Base-by-base conservation (phyloP, 2,888 invertebrate species). In the Anodontia alba region DNA sequence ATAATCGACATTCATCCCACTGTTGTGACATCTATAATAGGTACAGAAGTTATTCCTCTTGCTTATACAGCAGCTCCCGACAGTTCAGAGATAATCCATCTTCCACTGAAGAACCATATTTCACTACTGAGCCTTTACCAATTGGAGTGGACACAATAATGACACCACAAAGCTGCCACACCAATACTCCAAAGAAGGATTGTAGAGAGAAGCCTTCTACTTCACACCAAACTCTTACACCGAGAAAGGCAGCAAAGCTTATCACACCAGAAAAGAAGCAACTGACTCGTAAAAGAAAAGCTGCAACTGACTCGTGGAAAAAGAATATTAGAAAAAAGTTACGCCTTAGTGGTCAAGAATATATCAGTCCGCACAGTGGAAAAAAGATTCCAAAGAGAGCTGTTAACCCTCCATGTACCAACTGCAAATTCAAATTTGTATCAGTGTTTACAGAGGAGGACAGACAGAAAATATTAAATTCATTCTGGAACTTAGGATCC, bases 281-380 rank as follows among this genome's bases (percentile, higher is more conserved):
- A 15, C 38, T 49, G 2, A 54, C 57, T 42, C 38, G 76, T 33
- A 77, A 77, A 46, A 17, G 75, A 75, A 80, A 82, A 74, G 72
- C 43, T 43, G 54, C 78, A 42, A 72, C 76, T 26, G 54, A 75
- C 38, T 57, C 67, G 0, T 79, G 78, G 86, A 83, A 81, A 46
- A 76, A 71, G 51, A 83, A 81, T 77, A 49, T 86, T 3, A 46
- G 83, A 49, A 86, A 86, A 76, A 75, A 26, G 38, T 26, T 67
- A 12, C 36, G 75, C 36, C 7, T 68, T 26, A 43, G 42, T 26
- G 81, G 81, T 3, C 42, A 81, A 68, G 81, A 80, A 57, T 84
- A 84, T 69, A 62, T 66, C 0, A 66, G 73, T 12, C 36, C 66
- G n/a, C 49, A 20, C 8, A 71, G 29, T 54, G 77, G 78, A 26